A percentile compares a stretch with the other conserved stretches of the same genome.
Evolutionary conservation across 2,888 invertebrate genomes (phyloP).

Genomic region (Willowsia nigromaculata): DNA sequence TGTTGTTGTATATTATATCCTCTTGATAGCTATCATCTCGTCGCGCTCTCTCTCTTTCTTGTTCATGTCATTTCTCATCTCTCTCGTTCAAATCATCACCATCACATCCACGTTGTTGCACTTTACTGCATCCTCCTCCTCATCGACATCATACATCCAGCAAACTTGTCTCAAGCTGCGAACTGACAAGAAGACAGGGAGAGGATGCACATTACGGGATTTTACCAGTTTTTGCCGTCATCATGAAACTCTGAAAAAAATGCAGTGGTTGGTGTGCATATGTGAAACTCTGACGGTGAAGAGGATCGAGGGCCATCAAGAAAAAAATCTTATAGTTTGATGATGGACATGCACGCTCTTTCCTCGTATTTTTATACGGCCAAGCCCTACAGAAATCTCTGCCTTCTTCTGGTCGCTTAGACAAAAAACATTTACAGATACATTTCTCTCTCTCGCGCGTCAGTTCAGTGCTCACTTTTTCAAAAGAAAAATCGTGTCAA

Average conservation of each 20-base stretch:
- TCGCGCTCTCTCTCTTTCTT: too few relatives aligned
- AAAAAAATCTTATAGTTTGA: not conserved
- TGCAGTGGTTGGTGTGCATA: not conserved
- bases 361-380: not conserved
- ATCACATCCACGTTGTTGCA: constrained; percentile 21
- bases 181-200: constrained; percentile 18
- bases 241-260: not conserved
- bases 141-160: constrained; percentile 26
- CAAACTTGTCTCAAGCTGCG: constrained; percentile 19
- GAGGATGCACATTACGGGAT: constrained; percentile 62
- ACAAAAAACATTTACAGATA: not conserved
- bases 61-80: constrained; percentile 49
- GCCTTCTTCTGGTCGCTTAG: not conserved
- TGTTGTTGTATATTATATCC: not conserved
- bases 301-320: not conserved
- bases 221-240: constrained; percentile 35
- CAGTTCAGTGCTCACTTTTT: not conserved
- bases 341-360: constrained; percentile 64
- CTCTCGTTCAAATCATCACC: constrained; percentile 19
- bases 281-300: not conserved
- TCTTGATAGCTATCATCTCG: constrained; percentile 4
- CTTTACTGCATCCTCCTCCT: constrained; percentile 8
- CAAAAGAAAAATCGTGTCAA: constrained; percentile 50
- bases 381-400: not conserved
- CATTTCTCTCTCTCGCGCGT: not conserved